phyloP scores from a whole-genome alignment of 1,140 invertebrate genomes.

The Eumeta japonica region DNA sequence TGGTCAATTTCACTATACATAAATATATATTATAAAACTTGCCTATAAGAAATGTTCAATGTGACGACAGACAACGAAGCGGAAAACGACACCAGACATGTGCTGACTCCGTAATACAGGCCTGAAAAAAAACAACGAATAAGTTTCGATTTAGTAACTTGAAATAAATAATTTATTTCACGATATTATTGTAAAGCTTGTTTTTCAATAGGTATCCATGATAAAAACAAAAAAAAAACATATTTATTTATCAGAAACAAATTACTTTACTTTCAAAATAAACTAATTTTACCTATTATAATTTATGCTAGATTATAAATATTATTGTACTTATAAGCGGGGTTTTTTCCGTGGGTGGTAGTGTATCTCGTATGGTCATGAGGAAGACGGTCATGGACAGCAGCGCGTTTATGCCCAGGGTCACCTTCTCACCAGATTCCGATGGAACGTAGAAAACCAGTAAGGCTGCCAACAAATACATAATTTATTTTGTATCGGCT shows the following conservation, averaged over 20 bases:
- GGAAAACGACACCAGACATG: slow-evolving; percentile 86
- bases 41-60: slow-evolving; percentile 80
- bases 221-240: too few relatives aligned
- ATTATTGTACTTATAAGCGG: slow-evolving; percentile 79
- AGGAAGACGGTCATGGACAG: slow-evolving; percentile 92
- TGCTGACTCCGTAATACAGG: slow-evolving; percentile 89
- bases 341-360: slow-evolving; percentile 90
- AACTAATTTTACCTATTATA: too few relatives aligned
- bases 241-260: too few relatives aligned
- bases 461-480: slow-evolving; percentile 64
- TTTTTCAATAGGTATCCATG: too few relatives aligned
- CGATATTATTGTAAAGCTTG: too few relatives aligned
- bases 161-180: too few relatives aligned
- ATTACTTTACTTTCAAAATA: too few relatives aligned
- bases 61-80: slow-evolving; percentile 83
- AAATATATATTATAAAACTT: slow-evolving; percentile 23
- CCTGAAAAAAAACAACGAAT: slow-evolving; percentile 61
- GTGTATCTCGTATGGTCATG: slow-evolving; percentile 87
- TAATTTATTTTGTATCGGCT: not conserved
- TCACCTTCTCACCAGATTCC: slow-evolving; percentile 88
- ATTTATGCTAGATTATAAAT: too few relatives aligned
- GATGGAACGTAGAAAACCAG: slow-evolving; percentile 91
- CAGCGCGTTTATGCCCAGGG: slow-evolving; percentile 82
- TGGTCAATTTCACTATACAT: too few relatives aligned
- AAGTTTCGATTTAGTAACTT: too few relatives aligned